Evolutionary conservation across 2,888 invertebrate genomes (phyloP).

Genomic region (Perizoma affinitatum): DNA sequence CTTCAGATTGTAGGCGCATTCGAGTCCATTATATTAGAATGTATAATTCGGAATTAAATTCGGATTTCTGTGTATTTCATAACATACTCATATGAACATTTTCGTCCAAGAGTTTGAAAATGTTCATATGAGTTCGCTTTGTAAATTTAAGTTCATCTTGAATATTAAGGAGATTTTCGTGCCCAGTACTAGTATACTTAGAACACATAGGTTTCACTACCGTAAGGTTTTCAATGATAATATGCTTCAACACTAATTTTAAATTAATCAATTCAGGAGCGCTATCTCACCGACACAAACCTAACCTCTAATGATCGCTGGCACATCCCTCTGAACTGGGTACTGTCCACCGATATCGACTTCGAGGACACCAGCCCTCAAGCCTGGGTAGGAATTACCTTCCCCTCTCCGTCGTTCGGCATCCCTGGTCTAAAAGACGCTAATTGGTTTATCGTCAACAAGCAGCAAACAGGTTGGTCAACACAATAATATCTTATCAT

Average conservation of each 20-base stretch:
- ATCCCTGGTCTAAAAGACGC: slow-evolving; percentile 55
- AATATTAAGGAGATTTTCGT: too few species aligned
- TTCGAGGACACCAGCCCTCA: slow-evolving; percentile 78
- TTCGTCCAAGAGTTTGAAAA: too few species aligned
- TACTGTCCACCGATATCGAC: slow-evolving; percentile 62
- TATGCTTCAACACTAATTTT: neutral
- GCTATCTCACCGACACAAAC: slow-evolving; percentile 65
- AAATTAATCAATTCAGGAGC: slow-evolving; percentile 48
- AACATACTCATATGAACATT: too few species aligned
- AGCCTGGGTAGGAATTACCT: slow-evolving; percentile 71
- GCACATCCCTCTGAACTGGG: slow-evolving; percentile 84
- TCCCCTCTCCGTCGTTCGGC: slow-evolving; percentile 52
- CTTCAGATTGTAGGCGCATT: too few species aligned
- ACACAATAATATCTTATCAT: neutral
- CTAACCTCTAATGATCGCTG: slow-evolving; percentile 63
- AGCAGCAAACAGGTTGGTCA: slow-evolving; percentile 83
- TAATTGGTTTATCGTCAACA: slow-evolving; percentile 86
- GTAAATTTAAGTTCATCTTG: too few species aligned
- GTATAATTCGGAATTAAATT: too few species aligned
- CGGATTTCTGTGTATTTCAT: too few species aligned
- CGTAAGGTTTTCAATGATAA: too few species aligned
- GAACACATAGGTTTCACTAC: too few species aligned
- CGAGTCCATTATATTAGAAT: too few species aligned
- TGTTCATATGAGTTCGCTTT: too few species aligned
- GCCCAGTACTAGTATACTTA: too few species aligned